phyloP scores from a whole-genome alignment of 1,140 invertebrate genomes.

The Ceratoteleas bidentatus region DNA sequence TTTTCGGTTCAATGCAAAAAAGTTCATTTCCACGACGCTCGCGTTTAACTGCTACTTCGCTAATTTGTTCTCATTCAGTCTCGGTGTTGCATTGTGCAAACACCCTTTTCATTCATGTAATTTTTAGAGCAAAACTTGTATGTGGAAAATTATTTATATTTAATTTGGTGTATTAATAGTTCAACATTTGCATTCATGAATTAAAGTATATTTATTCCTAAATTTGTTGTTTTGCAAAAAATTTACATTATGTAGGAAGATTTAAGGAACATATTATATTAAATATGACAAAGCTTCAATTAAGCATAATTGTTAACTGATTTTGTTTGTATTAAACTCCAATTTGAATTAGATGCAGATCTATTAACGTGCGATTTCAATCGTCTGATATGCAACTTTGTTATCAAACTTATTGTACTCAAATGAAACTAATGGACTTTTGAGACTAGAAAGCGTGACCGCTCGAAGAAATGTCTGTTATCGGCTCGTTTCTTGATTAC shows the following conservation, averaged over 20 bases:
- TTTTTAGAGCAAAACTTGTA: background rate
- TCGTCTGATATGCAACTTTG: constrained; percentile 15
- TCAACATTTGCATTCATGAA: too few relatives aligned
- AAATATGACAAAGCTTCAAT: too few relatives aligned
- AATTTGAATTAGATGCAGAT: constrained; percentile 37
- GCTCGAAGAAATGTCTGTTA: constrained; percentile 16
- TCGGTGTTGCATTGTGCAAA: background rate
- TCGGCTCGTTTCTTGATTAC: constrained; percentile 16
- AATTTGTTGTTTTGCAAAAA: too few relatives aligned
- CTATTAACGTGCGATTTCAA: constrained; percentile 16
- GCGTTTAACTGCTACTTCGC: constrained; percentile 25
- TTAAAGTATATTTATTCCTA: too few relatives aligned
- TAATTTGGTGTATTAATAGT: too few relatives aligned
- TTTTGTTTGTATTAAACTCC: constrained; percentile 35
- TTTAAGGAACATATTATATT: constrained; percentile 1
- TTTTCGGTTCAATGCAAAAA: constrained; percentile 29
- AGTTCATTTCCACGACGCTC: constrained; percentile 21
- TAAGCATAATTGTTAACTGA: constrained; percentile 36
- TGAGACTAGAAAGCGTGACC: constrained; percentile 38
- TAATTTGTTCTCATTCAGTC: constrained; percentile 4
- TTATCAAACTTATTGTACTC: constrained; percentile 21
- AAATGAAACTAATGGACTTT: constrained; percentile 10
- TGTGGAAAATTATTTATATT: background rate
- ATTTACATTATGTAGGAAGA: too few relatives aligned
- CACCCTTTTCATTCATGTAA: background rate